Conservation (phyloP, 2,113 vertebrate genomes). For the Leptobrachium leishanense region DNA sequence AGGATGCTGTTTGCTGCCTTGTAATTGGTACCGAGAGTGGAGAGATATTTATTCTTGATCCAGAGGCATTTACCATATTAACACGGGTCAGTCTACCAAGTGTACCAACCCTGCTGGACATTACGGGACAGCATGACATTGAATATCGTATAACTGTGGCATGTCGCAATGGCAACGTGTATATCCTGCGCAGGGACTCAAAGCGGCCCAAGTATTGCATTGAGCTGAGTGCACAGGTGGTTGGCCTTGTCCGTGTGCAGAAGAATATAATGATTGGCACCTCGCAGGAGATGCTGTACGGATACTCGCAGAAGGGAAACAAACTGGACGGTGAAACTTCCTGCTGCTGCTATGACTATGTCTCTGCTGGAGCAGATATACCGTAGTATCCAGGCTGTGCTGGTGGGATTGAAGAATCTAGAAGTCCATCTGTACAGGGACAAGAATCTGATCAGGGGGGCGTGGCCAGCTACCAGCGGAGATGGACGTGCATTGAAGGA, state of each 20-base stretch:
- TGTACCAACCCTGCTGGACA: conserved; percentile 76
- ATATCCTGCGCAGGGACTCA: conserved; percentile 83
- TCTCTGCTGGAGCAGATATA: conserved; percentile 76
- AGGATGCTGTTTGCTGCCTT: conserved; percentile 83
- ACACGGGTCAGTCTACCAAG: conserved; percentile 79
- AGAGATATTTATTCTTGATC: conserved; percentile 80
- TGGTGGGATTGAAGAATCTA: conserved; percentile 77
- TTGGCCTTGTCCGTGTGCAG: conserved; percentile 75
- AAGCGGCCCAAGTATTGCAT: conserved; percentile 79
- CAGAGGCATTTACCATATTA: conserved; percentile 83
- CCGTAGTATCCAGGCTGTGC: conserved; percentile 77
- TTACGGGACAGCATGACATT: conserved; percentile 84
- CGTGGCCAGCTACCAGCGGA: too few relatives aligned
- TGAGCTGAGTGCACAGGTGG: conserved; percentile 77
- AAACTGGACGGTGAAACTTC: conserved; percentile 72
- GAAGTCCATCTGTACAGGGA: conserved; percentile 84
- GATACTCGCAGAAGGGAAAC: conserved; percentile 79
- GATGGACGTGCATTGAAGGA: too few relatives aligned
- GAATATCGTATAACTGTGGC: conserved; percentile 83
- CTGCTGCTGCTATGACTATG: conserved; percentile 78
- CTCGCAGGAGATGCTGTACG: conserved; percentile 74
- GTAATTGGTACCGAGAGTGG: conserved; percentile 81
- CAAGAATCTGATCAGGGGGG: conserved; percentile 73
- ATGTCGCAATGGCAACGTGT: conserved; percentile 82
- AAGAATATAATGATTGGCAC: conserved; percentile 82